These are phyloP conservation scores for Halocaridina rubra DNA, from an alignment of 2,888 invertebrate genomes.

Conservation along the genomic window DNA sequence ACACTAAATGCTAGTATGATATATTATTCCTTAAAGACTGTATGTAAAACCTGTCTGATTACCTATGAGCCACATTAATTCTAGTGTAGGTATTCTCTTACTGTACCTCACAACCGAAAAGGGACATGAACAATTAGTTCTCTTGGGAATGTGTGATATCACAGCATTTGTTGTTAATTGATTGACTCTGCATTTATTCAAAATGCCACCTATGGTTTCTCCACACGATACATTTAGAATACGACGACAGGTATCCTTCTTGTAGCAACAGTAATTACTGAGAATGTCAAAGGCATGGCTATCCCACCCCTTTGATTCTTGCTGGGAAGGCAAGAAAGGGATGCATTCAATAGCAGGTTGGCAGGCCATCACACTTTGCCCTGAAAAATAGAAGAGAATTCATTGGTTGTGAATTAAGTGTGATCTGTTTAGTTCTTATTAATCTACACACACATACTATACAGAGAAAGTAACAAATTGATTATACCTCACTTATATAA, in stretches of 20 bases:
- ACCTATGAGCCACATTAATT: background rate
- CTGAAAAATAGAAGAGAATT: background rate
- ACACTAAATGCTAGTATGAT: too few relatives aligned
- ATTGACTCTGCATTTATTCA: background rate
- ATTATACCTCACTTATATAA: background rate
- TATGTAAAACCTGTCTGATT: background rate
- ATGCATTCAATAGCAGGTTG: background rate
- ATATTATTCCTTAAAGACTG: too few relatives aligned
- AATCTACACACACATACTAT: background rate
- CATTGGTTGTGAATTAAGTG: background rate
- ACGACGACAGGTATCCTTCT: background rate
- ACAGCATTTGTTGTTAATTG: background rate
- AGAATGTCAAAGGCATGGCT: background rate
- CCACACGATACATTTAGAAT: background rate
- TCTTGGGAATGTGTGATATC: background rate
- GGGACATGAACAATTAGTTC: background rate
- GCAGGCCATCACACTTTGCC: conserved; percentile 48
- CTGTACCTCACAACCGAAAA: background rate
- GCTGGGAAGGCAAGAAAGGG: conserved; percentile 6
- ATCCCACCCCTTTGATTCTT: background rate
- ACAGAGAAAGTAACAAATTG: background rate
- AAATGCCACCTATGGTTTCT: background rate
- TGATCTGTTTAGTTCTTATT: background rate
- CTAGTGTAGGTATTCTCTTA: background rate
- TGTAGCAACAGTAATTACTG: background rate